Evolutionary conservation across 35 echinoderm and acorn worm genomes (phyloP), one percentile per base, ranked within the genome.

Genomic region (Amphiura filiformis): DNA sequence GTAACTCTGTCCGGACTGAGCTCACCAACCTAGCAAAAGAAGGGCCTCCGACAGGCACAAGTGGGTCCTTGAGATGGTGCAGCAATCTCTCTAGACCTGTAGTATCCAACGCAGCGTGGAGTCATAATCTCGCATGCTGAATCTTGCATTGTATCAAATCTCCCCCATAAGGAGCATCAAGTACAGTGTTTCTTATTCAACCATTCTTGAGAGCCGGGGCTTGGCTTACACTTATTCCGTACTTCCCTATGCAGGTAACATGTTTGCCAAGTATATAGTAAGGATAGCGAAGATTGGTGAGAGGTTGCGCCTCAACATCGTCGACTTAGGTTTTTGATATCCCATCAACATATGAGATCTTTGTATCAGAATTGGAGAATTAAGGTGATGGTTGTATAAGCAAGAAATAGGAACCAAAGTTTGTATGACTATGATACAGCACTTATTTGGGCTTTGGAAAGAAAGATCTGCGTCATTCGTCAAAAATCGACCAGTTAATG

Each of bases 121-220:
- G 61, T 70, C 61, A n/a, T 70, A 70, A 70, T 70, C 61, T 70
- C 28, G 61, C 61, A 70, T 23, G 61, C 61, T 70, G 61, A 70
- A 70, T 13, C 61, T 70, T 70, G 61, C 61, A 70, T 70, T 70
- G 61, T 70, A 70, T 70, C 61, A 70, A 70, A 70, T 70, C 61
- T 70, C 61, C 61, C 61, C 61, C 61, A 30, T 23, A 23, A 70
- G 61, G 15, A 70, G 61, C 61, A 30, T 70, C 61, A 70, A 70
- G 61, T 70, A 23, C 17, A 3, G 61, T 70, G 28, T 70, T 70
- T 70, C 61, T 70, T 70, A 70, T 70, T 70, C 61, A 70, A 70
- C 61, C 28, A 23, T 70, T 70, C 17, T 70, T 70, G 61, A 70
- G 61, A 70, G 61, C 61, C 61, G 15, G 61, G 61, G 7, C 61